Evolutionary conservation across 2,797 vertebrate genomes (phyloP), one percentile per base, ranked within the genome.

Genomic region (Peromyscus aztecus): DNA sequence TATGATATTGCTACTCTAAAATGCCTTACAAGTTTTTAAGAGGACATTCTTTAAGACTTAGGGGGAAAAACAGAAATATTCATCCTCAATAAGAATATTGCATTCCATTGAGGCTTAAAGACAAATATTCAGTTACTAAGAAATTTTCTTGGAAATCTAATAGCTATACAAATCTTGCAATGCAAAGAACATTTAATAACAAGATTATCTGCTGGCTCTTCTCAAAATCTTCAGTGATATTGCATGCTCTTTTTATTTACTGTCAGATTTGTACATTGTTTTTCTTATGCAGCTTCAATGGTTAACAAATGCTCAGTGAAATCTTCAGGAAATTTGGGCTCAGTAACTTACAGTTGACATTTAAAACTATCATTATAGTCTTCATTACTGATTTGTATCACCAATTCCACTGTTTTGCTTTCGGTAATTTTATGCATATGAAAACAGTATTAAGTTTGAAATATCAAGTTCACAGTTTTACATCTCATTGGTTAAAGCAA

Each of bases 321-420:
- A 67, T 88, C 96, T 46, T 83, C 43, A 78, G 67, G 21, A 65
- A 63, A 92, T 87, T 92, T 89, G 23, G 75, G 94, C 92, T 95
- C 37, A 63, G 43, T 85, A 61, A 85, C 93, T 93, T 96, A 84
- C 52, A 96, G 86, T 84, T 95, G 85, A 97, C 85, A 93, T 95
- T 97, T 96, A 80, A 97, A 96, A 55, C 24, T 94, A 80, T 90
- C 52, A 57, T 87, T 55, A 91, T 29, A 91, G 12, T 89, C 73
- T n/a, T 86, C 40, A 89, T 29, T 34, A 87, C 23, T 90, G 37
- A 97, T 65, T 29, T 67, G n/a, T 84, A 77, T 67, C 21, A 61
- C 16, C 80, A 65, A 24, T 82, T 76, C 17, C 0, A 94, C 40
- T 81, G 3, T 93, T 95, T 90, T 93, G 73, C 52, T 94, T 96